Conservation (phyloP, 2,888 invertebrate genomes). For the Limnephilus lunatus region DNA sequence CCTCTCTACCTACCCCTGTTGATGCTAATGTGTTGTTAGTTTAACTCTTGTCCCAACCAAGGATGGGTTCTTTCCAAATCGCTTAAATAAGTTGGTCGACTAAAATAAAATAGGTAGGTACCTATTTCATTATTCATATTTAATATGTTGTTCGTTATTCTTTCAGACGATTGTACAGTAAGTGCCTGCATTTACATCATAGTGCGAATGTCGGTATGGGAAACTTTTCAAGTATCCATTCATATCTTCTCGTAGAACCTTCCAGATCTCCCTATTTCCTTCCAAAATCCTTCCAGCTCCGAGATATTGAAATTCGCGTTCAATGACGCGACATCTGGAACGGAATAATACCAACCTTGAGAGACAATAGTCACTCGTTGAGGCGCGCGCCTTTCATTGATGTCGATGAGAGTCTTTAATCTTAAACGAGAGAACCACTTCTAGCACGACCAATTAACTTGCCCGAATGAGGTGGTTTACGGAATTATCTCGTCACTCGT, state of each 20-base stretch:
- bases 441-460: conserved; percentile 22
- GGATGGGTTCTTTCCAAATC: too few species aligned
- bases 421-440: conserved; percentile 4
- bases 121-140: too few species aligned
- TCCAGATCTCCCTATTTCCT: background rate
- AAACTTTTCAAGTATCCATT: background rate
- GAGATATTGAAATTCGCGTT: conserved; percentile 8
- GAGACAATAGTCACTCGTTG: background rate
- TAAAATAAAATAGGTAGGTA: too few species aligned
- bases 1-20: too few species aligned
- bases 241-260: background rate
- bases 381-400: background rate
- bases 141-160: too few species aligned
- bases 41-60: too few species aligned
- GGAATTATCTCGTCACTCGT: background rate
- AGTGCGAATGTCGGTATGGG: background rate
- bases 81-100: too few species aligned
- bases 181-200: background rate
- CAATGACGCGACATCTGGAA: conserved; percentile 36
- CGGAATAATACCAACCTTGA: background rate
- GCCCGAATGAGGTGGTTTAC: background rate
- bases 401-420: conserved; percentile 2
- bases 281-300: background rate
- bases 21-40: too few species aligned
- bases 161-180: too few species aligned